phyloP scores from a whole-genome alignment of 2,797 vertebrate genomes.

The Muscicapa comitata region DNA sequence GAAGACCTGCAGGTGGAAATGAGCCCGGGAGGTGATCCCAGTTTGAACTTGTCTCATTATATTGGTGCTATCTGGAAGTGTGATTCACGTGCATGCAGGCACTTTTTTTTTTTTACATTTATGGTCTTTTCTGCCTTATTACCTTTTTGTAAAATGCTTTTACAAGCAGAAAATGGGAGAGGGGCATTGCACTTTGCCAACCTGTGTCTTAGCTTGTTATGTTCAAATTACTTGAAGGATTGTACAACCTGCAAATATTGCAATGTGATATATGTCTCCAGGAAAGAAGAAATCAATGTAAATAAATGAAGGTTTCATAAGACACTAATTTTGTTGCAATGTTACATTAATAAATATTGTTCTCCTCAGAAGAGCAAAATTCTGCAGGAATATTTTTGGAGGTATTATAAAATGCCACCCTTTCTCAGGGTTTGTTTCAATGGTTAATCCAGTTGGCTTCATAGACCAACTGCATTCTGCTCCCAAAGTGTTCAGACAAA shows the following conservation, averaged over 20 bases:
- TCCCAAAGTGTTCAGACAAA: background rate
- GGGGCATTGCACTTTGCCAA: background rate
- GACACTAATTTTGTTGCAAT: background rate
- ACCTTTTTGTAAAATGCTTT: background rate
- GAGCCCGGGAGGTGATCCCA: background rate
- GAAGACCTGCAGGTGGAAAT: conserved; percentile 5
- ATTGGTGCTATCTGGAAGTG: background rate
- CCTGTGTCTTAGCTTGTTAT: background rate
- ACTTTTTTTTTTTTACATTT: background rate
- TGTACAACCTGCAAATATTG: background rate
- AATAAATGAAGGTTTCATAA: background rate
- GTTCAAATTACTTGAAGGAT: background rate
- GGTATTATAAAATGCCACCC: background rate
- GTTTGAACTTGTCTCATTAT: conserved; percentile 25
- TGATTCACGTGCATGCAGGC: background rate
- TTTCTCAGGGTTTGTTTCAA: background rate
- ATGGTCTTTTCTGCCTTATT: background rate
- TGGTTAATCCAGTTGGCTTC: background rate
- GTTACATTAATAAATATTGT: background rate
- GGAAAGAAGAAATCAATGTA: background rate
- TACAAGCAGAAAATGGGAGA: background rate
- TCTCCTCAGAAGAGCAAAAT: background rate
- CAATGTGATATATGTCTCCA: background rate
- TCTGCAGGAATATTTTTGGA: background rate
- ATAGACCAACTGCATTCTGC: background rate